These are phyloP conservation scores for Odontomachus brunneus DNA, from an alignment of 1,140 invertebrate species.

Conservation along the genomic window DNA sequence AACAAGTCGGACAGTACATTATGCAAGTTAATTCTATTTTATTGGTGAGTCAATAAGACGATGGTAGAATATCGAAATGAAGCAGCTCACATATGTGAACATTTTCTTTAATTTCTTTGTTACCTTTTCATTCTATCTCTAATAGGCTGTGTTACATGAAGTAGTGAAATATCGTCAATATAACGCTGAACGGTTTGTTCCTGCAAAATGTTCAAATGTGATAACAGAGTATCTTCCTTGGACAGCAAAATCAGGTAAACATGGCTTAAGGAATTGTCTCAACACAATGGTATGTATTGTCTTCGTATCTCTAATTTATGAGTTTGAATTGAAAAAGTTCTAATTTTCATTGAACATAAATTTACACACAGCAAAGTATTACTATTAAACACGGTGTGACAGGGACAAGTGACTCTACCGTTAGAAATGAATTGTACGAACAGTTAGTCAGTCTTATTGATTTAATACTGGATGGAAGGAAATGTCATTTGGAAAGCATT, in stretches of 20 bases:
- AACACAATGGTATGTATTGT: slow-evolving; percentile 82
- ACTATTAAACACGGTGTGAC: slow-evolving; percentile 87
- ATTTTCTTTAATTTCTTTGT: not conserved
- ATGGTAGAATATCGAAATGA: not conserved
- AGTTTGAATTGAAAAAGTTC: not conserved
- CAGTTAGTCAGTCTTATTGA: slow-evolving; percentile 91
- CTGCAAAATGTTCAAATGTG: slow-evolving; percentile 78
- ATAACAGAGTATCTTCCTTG: slow-evolving; percentile 88
- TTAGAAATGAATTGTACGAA: slow-evolving; percentile 88
- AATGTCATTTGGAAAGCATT: slow-evolving; percentile 90
- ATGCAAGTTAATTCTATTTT: slow-evolving; percentile 87
- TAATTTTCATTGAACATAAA: not conserved
- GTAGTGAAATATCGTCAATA: slow-evolving; percentile 87
- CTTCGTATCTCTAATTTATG: slow-evolving; percentile 9
- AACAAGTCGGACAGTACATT: slow-evolving; percentile 86
- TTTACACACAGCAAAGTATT: slow-evolving; percentile 84
- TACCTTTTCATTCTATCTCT: not conserved
- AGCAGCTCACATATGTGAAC: not conserved
- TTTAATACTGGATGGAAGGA: slow-evolving; percentile 91
- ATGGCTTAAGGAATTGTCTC: slow-evolving; percentile 86
- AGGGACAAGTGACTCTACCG: slow-evolving; percentile 84
- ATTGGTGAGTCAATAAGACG: slow-evolving; percentile 79
- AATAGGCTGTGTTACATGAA: slow-evolving; percentile 86
- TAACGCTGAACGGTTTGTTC: slow-evolving; percentile 85
- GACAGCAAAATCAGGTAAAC: slow-evolving; percentile 87